Percentiles rank a stretch among this genome's conserved stretches.
Conservation (phyloP, 2,113 vertebrate species). For the Delphinapterus leucas region DNA sequence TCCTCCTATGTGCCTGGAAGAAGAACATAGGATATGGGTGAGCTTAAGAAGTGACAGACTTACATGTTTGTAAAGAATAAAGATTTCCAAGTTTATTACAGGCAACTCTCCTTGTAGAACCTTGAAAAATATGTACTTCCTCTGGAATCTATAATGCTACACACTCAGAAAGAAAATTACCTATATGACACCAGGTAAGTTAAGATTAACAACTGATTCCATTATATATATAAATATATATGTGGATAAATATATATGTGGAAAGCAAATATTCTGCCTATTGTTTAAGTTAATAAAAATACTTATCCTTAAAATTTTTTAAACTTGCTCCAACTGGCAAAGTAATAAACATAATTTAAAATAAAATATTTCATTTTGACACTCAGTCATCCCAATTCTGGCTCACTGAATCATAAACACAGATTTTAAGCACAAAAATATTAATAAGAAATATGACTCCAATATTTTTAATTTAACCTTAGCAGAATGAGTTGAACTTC, state of each 20-base stretch:
- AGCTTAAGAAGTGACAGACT: neutral
- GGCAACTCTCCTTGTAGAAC: neutral
- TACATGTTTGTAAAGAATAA: neutral
- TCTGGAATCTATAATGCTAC: slow-evolving; percentile 20
- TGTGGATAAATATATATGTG: neutral
- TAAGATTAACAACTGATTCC: neutral
- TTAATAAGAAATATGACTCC: slow-evolving; percentile 22
- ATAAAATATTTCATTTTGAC: slow-evolving; percentile 31
- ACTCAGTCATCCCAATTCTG: neutral
- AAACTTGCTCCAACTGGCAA: neutral
- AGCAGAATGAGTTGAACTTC: neutral
- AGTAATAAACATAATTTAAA: slow-evolving; percentile 44
- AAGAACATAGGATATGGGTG: neutral
- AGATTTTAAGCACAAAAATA: slow-evolving; percentile 37
- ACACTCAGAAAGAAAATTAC: slow-evolving; percentile 25
- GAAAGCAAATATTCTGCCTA: slow-evolving; percentile 24
- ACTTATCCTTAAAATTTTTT: slow-evolving; percentile 17
- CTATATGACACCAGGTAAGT: neutral
- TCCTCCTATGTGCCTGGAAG: neutral
- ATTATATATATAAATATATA: slow-evolving; percentile 39
- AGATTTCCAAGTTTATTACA: neutral
- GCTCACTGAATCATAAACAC: neutral
- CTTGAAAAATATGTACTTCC: slow-evolving; percentile 1
- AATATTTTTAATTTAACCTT: neutral
- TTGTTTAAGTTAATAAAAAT: slow-evolving; percentile 31